Evolutionary conservation across 2,113 vertebrate species (phyloP).

Genomic region (Oxyruncus cristatus): DNA sequence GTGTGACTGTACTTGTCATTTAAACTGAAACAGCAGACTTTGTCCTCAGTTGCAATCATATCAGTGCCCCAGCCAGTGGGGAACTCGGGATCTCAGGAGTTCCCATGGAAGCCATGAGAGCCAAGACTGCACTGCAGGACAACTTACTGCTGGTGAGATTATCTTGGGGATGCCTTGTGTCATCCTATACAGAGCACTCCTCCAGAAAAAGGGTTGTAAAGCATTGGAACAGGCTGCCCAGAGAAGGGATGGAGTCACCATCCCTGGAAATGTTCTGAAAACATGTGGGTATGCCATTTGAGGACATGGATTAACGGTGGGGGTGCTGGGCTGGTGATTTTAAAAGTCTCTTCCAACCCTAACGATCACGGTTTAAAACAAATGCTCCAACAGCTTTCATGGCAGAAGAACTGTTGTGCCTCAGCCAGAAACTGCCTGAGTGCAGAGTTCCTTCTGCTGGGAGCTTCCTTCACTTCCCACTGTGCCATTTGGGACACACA

Average conservation of each 20-base stretch:
- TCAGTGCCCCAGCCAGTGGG: neutral
- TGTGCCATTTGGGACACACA: neutral
- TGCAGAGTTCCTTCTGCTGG: neutral
- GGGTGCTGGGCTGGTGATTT: neutral
- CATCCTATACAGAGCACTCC: rapidly evolving
- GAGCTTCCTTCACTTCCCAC: neutral
- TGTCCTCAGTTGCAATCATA: neutral
- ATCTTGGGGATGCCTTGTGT: neutral
- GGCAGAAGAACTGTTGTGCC: neutral
- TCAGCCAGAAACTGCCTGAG: neutral
- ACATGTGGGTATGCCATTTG: neutral
- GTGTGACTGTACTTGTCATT: rapidly evolving
- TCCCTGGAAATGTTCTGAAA: neutral
- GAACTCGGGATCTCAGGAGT: neutral
- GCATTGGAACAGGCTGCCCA: neutral
- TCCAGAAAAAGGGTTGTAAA: neutral
- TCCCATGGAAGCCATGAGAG: neutral
- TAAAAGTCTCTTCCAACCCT: neutral
- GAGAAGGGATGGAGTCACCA: neutral
- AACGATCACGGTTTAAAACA: rapidly evolving
- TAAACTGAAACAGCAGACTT: neutral
- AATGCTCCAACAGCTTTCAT: rapidly evolving
- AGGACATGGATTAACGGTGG: neutral
- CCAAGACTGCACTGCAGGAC: neutral
- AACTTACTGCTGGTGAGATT: neutral